phyloP scores from a whole-genome alignment of 2,797 vertebrate genomes.

The Lagorchestes hirsutus region DNA sequence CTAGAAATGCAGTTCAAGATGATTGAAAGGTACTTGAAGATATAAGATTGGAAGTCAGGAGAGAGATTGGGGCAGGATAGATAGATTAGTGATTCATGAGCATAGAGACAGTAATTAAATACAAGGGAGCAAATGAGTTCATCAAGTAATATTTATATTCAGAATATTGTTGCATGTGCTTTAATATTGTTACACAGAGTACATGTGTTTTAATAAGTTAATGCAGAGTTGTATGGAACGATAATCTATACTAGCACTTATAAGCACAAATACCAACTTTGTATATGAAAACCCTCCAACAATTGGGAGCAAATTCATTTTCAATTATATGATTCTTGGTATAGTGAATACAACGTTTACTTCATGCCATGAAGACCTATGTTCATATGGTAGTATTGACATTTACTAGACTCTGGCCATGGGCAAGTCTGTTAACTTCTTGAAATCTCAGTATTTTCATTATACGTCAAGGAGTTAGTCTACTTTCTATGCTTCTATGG shows the following conservation, averaged over 20 bases:
- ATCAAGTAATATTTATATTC: too few species aligned
- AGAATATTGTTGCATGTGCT: neutral
- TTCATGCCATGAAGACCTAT: neutral
- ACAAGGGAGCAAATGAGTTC: too few species aligned
- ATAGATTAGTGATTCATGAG: too few species aligned
- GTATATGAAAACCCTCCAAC: neutral
- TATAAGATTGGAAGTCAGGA: too few species aligned
- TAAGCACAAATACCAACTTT: neutral
- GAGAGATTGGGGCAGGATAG: too few species aligned
- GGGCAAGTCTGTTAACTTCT: neutral
- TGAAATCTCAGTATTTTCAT: too few species aligned
- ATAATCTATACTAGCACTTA: neutral
- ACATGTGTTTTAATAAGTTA: neutral
- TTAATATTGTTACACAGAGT: neutral
- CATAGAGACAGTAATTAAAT: too few species aligned
- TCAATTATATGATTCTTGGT: neutral
- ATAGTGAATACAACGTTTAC: too few species aligned
- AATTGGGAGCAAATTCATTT: slow-evolving; percentile 2
- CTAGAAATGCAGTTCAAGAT: neutral
- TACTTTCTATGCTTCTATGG: too few species aligned
- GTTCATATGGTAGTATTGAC: neutral
- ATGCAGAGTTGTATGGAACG: slow-evolving; percentile 22
- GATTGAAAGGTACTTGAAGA: neutral
- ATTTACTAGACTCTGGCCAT: too few species aligned
- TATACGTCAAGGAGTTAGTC: too few species aligned